Conservation (phyloP, 2,888 invertebrate genomes). For the Rhopalosiphum nymphaeae region DNA sequence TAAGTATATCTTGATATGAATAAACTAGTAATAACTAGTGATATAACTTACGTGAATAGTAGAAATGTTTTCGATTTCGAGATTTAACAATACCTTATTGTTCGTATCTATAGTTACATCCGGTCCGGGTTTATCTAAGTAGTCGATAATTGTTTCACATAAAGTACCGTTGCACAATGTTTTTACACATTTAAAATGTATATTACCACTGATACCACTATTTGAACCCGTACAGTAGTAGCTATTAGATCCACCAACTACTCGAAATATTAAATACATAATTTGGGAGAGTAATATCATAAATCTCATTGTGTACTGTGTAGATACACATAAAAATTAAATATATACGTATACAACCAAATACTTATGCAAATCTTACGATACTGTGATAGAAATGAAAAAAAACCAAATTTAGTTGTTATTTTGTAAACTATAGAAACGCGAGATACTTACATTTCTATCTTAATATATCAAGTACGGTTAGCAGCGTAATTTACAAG, state of each 20-base stretch:
- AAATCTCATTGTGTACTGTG: background rate
- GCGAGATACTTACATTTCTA: background rate
- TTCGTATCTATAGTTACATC: background rate
- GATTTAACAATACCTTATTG: background rate
- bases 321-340: background rate
- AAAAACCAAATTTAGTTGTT: background rate
- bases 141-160: background rate
- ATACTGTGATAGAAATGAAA: background rate
- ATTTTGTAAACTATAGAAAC: background rate
- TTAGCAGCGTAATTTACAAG: background rate
- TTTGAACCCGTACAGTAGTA: conserved; percentile 4
- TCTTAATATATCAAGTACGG: background rate
- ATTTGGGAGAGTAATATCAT: background rate
- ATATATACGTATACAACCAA: background rate
- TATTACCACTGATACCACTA: background rate
- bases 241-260: background rate
- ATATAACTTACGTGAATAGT: background rate
- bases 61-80: conserved; percentile 10
- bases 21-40: background rate
- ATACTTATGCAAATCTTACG: background rate
- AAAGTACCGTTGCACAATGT: background rate
- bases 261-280: background rate
- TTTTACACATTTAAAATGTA: conserved; percentile 26
- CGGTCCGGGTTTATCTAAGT: background rate
- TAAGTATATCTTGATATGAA: background rate